These are phyloP conservation scores for Drosophila acutilabella DNA, from an alignment of 2,888 invertebrate genomes.

Conservation along the genomic window DNA sequence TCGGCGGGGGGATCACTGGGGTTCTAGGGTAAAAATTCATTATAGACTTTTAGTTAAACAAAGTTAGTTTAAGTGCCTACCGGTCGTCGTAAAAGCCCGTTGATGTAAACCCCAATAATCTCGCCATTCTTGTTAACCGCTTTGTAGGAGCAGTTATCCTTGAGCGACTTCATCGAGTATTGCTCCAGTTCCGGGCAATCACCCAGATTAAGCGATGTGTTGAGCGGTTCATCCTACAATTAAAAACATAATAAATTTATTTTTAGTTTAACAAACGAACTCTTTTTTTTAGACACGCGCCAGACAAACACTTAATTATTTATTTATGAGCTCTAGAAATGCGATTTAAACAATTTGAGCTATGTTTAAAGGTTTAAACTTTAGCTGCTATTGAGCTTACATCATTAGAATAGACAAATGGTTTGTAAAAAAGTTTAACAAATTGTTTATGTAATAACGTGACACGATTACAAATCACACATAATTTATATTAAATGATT, in stretches of 20 bases:
- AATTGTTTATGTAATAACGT: slow-evolving; percentile 55
- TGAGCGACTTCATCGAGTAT: slow-evolving; percentile 86
- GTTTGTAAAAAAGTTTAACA: slow-evolving; percentile 40
- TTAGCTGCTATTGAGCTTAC: neutral
- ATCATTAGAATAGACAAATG: slow-evolving; percentile 12
- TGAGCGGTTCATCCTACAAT: slow-evolving; percentile 84
- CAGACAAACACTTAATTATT: slow-evolving; percentile 11
- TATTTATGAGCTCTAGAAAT: neutral
- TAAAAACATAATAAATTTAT: too few species aligned
- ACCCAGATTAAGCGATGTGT: slow-evolving; percentile 83
- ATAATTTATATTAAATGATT: slow-evolving; percentile 51
- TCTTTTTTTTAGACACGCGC: neutral
- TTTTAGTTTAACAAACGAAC: neutral
- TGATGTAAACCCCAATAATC: slow-evolving; percentile 86
- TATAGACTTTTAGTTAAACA: neutral
- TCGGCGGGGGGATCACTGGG: slow-evolving; percentile 42
- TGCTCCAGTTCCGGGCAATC: slow-evolving; percentile 86
- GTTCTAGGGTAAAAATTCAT: slow-evolving; percentile 1
- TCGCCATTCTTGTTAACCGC: slow-evolving; percentile 86
- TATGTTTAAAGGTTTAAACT: neutral
- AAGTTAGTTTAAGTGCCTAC: slow-evolving; percentile 32
- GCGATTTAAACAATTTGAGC: neutral
- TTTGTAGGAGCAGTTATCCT: slow-evolving; percentile 86
- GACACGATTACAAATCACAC: slow-evolving; percentile 48
- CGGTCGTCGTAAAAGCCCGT: slow-evolving; percentile 84